These are phyloP conservation scores for Anser brachyrhynchus DNA, from an alignment of 2,113 vertebrate genomes.

Conservation along the genomic window DNA sequence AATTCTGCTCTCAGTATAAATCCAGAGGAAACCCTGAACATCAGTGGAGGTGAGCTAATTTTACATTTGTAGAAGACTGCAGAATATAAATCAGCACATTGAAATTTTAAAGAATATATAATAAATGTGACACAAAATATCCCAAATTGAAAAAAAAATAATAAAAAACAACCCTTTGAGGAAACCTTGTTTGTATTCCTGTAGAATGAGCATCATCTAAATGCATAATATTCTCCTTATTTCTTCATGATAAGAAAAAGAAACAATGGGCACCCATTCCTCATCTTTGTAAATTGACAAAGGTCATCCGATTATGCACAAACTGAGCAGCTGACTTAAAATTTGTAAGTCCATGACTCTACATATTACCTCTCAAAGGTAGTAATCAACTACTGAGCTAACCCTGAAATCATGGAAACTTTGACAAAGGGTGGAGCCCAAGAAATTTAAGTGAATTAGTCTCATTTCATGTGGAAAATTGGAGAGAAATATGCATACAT, in stretches of 20 bases:
- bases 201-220: not conserved
- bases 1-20: not conserved
- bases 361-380: not conserved
- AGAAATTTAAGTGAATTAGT: constrained; percentile 69
- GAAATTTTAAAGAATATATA: not conserved
- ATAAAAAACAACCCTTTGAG: not conserved
- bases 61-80: not conserved
- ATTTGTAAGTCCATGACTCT: not conserved
- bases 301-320: not conserved
- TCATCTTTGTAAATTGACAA: not conserved
- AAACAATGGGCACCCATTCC: not conserved
- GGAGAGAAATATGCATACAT: constrained; percentile 70
- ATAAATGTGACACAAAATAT: not conserved
- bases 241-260: not conserved
- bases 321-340: not conserved
- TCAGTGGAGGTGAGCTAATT: not conserved
- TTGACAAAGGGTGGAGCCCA: constrained; percentile 51
- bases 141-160: not conserved
- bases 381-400: constrained; percentile 52
- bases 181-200: not conserved
- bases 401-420: constrained; percentile 55
- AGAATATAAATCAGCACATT: not conserved
- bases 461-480: constrained; percentile 72
- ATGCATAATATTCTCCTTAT: not conserved
- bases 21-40: not conserved